Evolutionary conservation across 2,888 invertebrate genomes (phyloP).

Genomic region (Adelognathus sp.): DNA sequence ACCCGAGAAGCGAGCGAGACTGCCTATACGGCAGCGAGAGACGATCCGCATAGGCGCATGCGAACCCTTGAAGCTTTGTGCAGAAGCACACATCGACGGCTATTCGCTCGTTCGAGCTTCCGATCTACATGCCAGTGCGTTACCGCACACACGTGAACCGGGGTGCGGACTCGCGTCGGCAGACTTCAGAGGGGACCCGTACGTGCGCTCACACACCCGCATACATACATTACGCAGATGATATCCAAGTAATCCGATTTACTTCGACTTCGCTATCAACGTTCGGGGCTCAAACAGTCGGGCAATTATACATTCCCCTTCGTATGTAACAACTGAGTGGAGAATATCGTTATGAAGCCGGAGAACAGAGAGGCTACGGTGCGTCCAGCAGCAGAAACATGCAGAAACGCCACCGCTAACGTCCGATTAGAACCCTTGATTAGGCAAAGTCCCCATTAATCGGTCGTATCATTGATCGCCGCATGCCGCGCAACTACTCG

Average conservation of each 20-base stretch:
- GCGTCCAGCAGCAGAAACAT: slow-evolving; percentile 4
- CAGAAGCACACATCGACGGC: slow-evolving; percentile 22
- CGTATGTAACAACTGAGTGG: slow-evolving; percentile 3
- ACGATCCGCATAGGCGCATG: too few relatives aligned
- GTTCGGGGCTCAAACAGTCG: slow-evolving; percentile 74
- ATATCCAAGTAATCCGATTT: slow-evolving; percentile 81
- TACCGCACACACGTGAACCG: slow-evolving; percentile 62
- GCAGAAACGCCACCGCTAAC: slow-evolving; percentile 36
- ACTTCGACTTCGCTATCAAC: slow-evolving; percentile 80
- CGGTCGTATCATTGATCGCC: slow-evolving; percentile 47
- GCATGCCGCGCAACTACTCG: slow-evolving; percentile 9
- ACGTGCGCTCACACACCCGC: slow-evolving; percentile 58
- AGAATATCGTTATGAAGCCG: slow-evolving; percentile 26
- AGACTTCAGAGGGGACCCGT: slow-evolving; percentile 23
- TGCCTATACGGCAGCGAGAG: slow-evolving; percentile 59
- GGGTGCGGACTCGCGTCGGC: neutral
- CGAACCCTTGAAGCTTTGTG: slow-evolving; percentile 43
- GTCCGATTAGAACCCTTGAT: slow-evolving; percentile 64
- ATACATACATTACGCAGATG: slow-evolving; percentile 80
- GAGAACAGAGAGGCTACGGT: slow-evolving; percentile 36
- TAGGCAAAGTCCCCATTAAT: slow-evolving; percentile 64
- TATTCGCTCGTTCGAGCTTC: slow-evolving; percentile 12
- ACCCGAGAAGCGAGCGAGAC: slow-evolving; percentile 65
- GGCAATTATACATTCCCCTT: slow-evolving; percentile 75
- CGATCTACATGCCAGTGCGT: slow-evolving; percentile 62